Evolutionary conservation across 30 jellyfish, hydroid and myxozoan species (phyloP).

Genomic region (Hydractinia echinata): DNA sequence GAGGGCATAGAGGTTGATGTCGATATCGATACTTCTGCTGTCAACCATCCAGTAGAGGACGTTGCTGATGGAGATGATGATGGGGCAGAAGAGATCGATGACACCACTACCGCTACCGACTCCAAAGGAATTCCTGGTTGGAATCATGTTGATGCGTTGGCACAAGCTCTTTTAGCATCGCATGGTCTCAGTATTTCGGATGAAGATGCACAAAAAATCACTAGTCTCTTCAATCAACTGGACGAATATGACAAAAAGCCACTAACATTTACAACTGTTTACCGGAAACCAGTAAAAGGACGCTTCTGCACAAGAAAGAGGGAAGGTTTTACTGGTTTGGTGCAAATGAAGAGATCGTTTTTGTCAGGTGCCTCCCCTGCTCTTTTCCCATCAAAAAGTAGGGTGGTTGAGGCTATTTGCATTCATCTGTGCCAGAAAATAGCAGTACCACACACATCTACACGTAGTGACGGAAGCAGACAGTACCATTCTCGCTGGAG

Average conservation of each 20-base stretch:
- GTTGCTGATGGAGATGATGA: neutral
- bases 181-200: conserved; percentile 6
- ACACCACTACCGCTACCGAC: too few relatives aligned
- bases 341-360: conserved; percentile 20
- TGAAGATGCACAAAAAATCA: neutral
- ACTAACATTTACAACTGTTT: neutral
- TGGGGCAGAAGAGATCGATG: too few relatives aligned
- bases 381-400: conserved; percentile 22
- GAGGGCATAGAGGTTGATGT: conserved; percentile 3
- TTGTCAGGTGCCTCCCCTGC: conserved; percentile 30
- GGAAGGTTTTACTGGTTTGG: conserved; percentile 16
- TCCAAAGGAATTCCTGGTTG: conserved; percentile 20
- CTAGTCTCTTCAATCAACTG: conserved; percentile 3
- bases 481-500: too few relatives aligned
- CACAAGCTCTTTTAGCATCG: conserved; percentile 19
- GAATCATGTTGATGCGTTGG: conserved; percentile 24
- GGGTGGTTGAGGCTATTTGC: neutral
- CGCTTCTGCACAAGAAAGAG: conserved; percentile 13
- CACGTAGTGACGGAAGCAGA: too few relatives aligned
- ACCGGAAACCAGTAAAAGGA: conserved; percentile 13
- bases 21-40: neutral
- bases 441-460: too few relatives aligned
- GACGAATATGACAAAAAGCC: conserved; percentile 37
- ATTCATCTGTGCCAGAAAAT: too few relatives aligned
- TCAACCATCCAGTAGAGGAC: neutral